phyloP scores from a whole-genome alignment of 1,140 invertebrate species.

The Gryllus bimaculatus region DNA sequence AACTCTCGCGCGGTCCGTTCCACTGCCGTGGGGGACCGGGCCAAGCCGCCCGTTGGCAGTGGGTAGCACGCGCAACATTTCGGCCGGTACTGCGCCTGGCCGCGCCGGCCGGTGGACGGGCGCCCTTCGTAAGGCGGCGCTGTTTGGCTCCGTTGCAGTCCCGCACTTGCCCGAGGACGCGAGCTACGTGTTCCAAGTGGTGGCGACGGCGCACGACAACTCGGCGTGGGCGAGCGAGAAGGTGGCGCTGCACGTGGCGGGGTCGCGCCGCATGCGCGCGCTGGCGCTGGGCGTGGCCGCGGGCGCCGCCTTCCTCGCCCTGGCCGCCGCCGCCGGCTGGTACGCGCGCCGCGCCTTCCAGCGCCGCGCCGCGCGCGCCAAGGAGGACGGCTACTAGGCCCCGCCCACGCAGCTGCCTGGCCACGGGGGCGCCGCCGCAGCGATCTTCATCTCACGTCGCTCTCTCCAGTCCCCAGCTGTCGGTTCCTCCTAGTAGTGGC shows the following conservation, averaged over 20 bases:
- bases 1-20: too few species aligned
- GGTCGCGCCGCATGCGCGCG: slow-evolving; percentile 48
- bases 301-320: slow-evolving; percentile 44
- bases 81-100: neutral
- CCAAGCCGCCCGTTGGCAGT: too few species aligned
- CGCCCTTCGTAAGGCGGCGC: neutral
- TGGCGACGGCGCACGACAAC: slow-evolving; percentile 45
- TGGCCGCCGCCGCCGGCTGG: slow-evolving; percentile 45
- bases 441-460: too few species aligned
- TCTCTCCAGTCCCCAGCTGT: too few species aligned
- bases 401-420: too few species aligned
- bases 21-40: too few species aligned
- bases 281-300: slow-evolving; percentile 49
- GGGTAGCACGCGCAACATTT: too few species aligned
- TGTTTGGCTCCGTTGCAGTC: neutral
- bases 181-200: slow-evolving; percentile 54
- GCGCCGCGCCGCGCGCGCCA: neutral
- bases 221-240: slow-evolving; percentile 44
- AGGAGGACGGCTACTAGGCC: slow-evolving; percentile 10
- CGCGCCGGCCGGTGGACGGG: too few species aligned
- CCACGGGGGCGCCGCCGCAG: too few species aligned
- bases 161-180: slow-evolving; percentile 52
- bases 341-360: slow-evolving; percentile 36
- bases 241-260: slow-evolving; percentile 46
- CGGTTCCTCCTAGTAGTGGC: too few species aligned